A percentile compares a stretch with the other conserved stretches of the same genome.
These are phyloP conservation scores for Aspidiotus destructor DNA, from an alignment of 2,888 invertebrate species.

Conservation along the genomic window DNA sequence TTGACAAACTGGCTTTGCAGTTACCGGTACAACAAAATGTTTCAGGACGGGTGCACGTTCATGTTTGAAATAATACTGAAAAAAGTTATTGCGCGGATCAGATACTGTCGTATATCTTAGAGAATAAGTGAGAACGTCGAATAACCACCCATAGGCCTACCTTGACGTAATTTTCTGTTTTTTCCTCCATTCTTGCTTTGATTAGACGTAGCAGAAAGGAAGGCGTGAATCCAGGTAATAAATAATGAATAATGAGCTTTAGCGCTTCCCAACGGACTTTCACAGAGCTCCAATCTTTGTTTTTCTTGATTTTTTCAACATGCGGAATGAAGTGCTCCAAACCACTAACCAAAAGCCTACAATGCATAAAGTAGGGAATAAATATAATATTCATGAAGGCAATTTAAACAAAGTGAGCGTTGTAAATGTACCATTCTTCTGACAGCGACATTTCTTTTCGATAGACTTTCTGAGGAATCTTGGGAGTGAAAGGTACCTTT, in stretches of 20 bases:
- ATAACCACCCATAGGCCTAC: background rate
- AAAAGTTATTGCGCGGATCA: background rate
- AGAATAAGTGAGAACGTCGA: background rate
- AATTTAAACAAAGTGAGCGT: background rate
- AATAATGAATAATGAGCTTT: constrained; percentile 7
- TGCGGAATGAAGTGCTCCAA: constrained; percentile 6
- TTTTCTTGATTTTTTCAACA: background rate
- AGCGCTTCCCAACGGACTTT: constrained; percentile 8
- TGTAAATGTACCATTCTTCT: constrained; percentile 19
- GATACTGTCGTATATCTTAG: background rate
- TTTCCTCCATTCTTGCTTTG: background rate
- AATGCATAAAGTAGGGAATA: background rate
- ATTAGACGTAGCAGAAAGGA: background rate
- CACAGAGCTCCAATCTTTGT: background rate
- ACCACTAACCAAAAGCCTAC: constrained; percentile 9
- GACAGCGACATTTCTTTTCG: constrained; percentile 7
- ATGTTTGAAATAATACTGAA: constrained; percentile 19
- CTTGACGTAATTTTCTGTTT: constrained; percentile 1
- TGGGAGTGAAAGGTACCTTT: constrained; percentile 3
- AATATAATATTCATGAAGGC: background rate
- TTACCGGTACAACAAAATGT: constrained; percentile 19
- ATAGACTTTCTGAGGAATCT: background rate
- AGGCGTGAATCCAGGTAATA: constrained; percentile 12
- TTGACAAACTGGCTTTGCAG: constrained; percentile 10
- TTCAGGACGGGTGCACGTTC: constrained; percentile 13